Percentiles rank a stretch among this genome's conserved stretches.
Conservation (phyloP, 2,797 vertebrate genomes). For the Poeciliopsis gracilis region DNA sequence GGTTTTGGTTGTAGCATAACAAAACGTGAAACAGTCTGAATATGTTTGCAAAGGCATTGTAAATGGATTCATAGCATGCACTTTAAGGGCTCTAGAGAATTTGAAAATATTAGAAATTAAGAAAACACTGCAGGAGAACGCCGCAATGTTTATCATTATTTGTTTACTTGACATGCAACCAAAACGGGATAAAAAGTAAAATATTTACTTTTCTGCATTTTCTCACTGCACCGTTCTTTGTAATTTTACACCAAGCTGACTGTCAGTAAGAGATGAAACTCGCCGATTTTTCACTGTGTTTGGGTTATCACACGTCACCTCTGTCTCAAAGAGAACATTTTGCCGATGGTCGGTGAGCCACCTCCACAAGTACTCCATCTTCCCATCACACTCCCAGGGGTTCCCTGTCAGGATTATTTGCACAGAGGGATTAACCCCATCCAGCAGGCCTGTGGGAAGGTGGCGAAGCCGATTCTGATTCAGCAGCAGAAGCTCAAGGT, state of each 20-base stretch:
- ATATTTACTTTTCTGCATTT: neutral
- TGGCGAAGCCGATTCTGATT: conserved; percentile 66
- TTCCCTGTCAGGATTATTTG: conserved; percentile 49
- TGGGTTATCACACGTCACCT: conserved; percentile 63
- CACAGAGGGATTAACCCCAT: conserved; percentile 31
- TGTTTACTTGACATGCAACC: neutral
- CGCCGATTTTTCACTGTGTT: conserved; percentile 47
- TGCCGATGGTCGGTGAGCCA: conserved; percentile 60
- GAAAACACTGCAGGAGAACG: neutral
- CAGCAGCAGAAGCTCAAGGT: conserved; percentile 67
- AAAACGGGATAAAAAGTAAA: neutral
- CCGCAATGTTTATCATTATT: neutral
- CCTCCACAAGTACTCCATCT: conserved; percentile 65
- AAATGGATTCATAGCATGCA: conserved; percentile 34
- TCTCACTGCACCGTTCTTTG: neutral
- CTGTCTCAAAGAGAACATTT: conserved; percentile 53
- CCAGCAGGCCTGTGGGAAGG: conserved; percentile 62
- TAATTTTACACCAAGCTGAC: conserved; percentile 45
- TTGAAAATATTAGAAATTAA: conserved; percentile 9
- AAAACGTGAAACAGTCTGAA: neutral
- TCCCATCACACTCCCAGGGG: conserved; percentile 72
- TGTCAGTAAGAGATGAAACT: conserved; percentile 44
- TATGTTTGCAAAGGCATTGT: neutral
- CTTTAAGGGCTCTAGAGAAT: conserved; percentile 35
- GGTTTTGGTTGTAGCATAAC: neutral